Evolutionary conservation across 1,140 invertebrate species (phyloP).

Genomic region (Polyergus mexicanus): DNA sequence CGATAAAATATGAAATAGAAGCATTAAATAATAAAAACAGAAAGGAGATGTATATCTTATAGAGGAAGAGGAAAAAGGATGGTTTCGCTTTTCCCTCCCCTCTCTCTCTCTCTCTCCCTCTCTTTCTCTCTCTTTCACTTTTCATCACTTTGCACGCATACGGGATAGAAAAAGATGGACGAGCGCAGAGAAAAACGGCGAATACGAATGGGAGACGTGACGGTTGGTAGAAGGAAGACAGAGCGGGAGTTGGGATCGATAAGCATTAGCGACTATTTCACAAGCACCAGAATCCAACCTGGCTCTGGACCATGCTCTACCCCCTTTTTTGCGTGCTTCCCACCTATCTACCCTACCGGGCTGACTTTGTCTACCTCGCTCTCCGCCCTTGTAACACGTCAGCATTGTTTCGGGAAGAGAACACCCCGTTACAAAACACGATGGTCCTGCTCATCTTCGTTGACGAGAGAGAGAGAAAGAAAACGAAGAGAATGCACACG

Average conservation of each 20-base stretch:
- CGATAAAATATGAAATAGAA: conserved; percentile 12
- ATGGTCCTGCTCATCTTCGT: conserved; percentile 49
- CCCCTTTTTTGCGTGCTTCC: conserved; percentile 38
- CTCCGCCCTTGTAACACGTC: conserved; percentile 20
- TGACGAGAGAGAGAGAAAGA: conserved; percentile 29
- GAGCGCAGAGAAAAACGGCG: conserved; percentile 35
- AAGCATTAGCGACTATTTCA: conserved; percentile 64
- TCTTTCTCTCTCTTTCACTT: neutral
- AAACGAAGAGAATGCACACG: conserved; percentile 12
- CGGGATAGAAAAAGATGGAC: conserved; percentile 26
- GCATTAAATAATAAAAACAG: conserved; percentile 3
- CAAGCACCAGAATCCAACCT: conserved; percentile 48
- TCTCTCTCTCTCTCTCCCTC: neutral
- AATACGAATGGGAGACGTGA: conserved; percentile 21
- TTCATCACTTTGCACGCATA: conserved; percentile 25
- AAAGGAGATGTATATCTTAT: neutral
- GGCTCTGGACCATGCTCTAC: conserved; percentile 31
- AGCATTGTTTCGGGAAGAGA: conserved; percentile 47
- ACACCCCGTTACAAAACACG: conserved; percentile 68
- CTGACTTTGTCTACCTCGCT: conserved; percentile 27
- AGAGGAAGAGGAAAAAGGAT: neutral
- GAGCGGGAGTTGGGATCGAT: conserved; percentile 39
- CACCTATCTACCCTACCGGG: neutral
- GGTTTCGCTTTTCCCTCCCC: neutral
- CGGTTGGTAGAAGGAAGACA: conserved; percentile 2